Conservation (phyloP, 1,140 invertebrate species). For the Macrocentrus cingulum region DNA sequence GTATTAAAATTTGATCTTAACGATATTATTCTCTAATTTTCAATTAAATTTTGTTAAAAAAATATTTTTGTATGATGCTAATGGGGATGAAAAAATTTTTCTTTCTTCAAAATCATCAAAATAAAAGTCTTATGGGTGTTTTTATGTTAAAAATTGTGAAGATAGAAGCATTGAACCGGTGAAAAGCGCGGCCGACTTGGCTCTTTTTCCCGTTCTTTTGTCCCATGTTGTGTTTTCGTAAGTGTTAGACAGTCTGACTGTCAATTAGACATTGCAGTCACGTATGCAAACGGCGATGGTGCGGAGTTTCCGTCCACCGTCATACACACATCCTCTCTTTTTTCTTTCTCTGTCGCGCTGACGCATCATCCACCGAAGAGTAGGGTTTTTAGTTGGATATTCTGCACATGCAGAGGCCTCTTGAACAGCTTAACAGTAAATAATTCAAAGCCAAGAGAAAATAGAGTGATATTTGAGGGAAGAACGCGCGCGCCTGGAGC, state of each 20-base stretch:
- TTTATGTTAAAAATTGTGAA: no score
- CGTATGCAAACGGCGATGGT: no score
- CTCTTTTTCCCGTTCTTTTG: neutral
- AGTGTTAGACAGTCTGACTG: slow-evolving; percentile 13
- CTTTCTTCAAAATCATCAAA: no score
- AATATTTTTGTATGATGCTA: no score
- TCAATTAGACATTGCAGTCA: slow-evolving; percentile 35
- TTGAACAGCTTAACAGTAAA: slow-evolving; percentile 18
- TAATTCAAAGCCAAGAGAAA: slow-evolving; percentile 6
- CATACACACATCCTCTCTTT: slow-evolving; percentile 50
- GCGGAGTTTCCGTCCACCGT: slow-evolving; percentile 49
- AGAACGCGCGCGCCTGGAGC: neutral
- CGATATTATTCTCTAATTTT: no score
- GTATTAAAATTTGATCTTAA: no score
- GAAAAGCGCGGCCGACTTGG: no score
- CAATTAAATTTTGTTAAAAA: no score
- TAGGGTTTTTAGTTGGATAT: neutral
- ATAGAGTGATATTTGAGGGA: neutral
- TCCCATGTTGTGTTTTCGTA: slow-evolving; percentile 11
- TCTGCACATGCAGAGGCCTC: slow-evolving; percentile 1
- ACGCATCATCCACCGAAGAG: slow-evolving; percentile 19
- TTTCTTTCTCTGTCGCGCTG: slow-evolving; percentile 34
- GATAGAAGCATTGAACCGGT: no score
- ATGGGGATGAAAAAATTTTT: no score
- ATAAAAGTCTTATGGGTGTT: no score